Evolutionary conservation across 1,140 invertebrate species (phyloP), one percentile per base, ranked within the genome.

Genomic region (Drosophila arawakana): DNA sequence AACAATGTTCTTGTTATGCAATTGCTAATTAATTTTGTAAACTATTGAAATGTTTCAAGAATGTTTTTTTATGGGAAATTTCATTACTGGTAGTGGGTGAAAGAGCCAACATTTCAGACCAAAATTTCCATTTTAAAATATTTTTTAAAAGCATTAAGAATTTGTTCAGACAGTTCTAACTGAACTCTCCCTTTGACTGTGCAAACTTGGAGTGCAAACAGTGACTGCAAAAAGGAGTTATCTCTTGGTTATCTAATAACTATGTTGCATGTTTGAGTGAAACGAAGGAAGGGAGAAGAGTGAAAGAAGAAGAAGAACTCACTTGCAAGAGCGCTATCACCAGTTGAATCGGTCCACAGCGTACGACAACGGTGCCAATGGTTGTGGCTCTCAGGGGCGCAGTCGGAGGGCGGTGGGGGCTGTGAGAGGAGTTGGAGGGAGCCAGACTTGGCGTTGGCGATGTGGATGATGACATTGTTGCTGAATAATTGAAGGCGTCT

Each of bases 311-410:
- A 8, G n/a, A 37, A 30, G 30, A 88, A 94, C 96, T 95, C 95
- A 98, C 97, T 95, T 97, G 96, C 66, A 98, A 94, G 65, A 98
- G 94, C 69, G 97, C 97, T 84, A 98, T 96, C 83, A 98, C 96
- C 82, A 98, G 95, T 91, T 96, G 95, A 8, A 97, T 96, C 76
- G 95, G 94, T 76, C 97, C 97, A 91, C 97, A 97, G 91, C 97
- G 96, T 37, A 98, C 95, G 11, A 97, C 97, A 78, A 98, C 97
- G 13, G 97, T 98, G 91, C 97, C 97, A 80, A 98, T 96, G 72
- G 97, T 98, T 30, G 97, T 98, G 13, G 96, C 91, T 37, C 91
- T 80, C 15, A 91, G 80, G 55, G 25, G 25, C 25, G 25, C 3
- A 30, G 25, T 30, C 25, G 25, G 79, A 68, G 55, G 81, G 52